Conservation (phyloP, 2,797 vertebrate genomes). For the Kryptopterus vitreolus region DNA sequence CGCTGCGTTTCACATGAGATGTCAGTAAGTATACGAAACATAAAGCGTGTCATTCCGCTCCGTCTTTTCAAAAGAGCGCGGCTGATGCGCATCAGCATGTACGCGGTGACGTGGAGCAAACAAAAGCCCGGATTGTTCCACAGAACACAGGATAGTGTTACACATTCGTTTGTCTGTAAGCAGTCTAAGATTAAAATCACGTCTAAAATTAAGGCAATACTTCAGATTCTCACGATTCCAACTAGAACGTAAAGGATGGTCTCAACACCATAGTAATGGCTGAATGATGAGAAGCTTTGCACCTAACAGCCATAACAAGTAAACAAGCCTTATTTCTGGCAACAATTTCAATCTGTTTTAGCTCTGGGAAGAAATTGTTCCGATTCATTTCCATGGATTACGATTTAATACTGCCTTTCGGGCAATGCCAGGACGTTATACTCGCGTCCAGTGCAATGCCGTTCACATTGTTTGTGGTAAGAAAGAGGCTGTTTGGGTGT, state of each 20-base stretch:
- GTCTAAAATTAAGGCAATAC: conserved; percentile 7
- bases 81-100: background rate
- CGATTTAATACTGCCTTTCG: conserved; percentile 38
- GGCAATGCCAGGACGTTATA: background rate
- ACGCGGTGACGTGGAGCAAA: background rate
- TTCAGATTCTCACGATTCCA: background rate
- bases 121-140: conserved; percentile 8
- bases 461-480: conserved; percentile 27
- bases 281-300: conserved; percentile 16
- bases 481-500: conserved; percentile 32
- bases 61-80: background rate
- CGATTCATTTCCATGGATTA: conserved; percentile 24
- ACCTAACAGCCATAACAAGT: conserved; percentile 10
- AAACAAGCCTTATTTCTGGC: conserved; percentile 27
- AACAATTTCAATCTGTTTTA: background rate
- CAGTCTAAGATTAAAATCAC: conserved; percentile 17
- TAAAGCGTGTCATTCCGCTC: background rate
- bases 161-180: background rate
- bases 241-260: background rate
- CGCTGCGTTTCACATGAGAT: conserved; percentile 1
- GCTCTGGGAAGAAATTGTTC: background rate
- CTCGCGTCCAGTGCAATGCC: background rate
- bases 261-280: background rate
- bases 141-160: background rate
- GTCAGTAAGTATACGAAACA: background rate